Evolutionary conservation across 1,140 invertebrate species (phyloP).

Genomic region (Oncopeltus fasciatus): DNA sequence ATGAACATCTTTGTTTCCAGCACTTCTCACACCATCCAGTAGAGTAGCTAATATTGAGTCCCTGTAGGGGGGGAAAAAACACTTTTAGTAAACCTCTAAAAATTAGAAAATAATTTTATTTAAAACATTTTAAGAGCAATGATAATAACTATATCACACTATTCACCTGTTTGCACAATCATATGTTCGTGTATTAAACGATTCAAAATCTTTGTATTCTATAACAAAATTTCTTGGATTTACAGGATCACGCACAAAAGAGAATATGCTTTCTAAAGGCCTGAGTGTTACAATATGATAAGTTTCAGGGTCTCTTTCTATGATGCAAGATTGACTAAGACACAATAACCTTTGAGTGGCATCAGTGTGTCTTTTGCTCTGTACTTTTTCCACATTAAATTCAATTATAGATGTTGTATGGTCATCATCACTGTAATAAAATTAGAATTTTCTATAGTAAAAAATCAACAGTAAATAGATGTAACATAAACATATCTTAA

Average conservation of each 20-base stretch:
- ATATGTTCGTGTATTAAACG: conserved; percentile 70
- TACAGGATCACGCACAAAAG: conserved; percentile 71
- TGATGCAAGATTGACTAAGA: conserved; percentile 83
- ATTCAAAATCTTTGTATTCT: conserved; percentile 66
- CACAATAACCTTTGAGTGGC: conserved; percentile 78
- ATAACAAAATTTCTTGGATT: conserved; percentile 90
- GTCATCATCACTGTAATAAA: conserved; percentile 51
- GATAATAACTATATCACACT: no score
- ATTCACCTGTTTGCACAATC: conserved; percentile 73
- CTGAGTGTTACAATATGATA: conserved; percentile 82
- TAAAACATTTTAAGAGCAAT: no score
- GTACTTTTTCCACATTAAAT: conserved; percentile 81
- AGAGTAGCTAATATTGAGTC: conserved; percentile 90
- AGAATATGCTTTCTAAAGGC: conserved; percentile 79
- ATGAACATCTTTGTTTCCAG: conserved; percentile 94
- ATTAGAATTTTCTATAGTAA: no score
- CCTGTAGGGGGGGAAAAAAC: conserved; percentile 34
- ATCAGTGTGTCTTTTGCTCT: conserved; percentile 56
- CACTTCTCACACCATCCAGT: conserved; percentile 87
- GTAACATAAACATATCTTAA: not conserved
- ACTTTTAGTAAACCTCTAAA: conserved; percentile 3
- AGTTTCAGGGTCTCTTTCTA: conserved; percentile 91
- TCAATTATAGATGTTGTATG: conserved; percentile 82
- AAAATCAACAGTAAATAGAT: not conserved
- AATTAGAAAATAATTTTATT: conserved; percentile 15